phyloP scores from a whole-genome alignment of 1,140 invertebrate genomes.

The Zaprionus nigranus region DNA sequence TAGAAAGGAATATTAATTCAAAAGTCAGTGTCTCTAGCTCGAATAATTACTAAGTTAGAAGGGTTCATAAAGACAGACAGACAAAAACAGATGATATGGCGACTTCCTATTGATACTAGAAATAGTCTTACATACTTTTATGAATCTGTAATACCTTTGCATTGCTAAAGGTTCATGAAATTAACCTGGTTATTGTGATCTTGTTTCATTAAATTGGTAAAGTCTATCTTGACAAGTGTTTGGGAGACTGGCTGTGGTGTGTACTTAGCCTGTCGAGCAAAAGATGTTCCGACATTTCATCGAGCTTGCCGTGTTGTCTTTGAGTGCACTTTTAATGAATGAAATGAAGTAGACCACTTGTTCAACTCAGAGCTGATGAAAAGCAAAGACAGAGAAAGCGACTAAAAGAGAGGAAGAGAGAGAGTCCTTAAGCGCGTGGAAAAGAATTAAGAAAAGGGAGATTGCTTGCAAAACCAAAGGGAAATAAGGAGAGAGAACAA shows the following conservation, averaged over 20 bases:
- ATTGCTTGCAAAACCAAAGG: too few species aligned
- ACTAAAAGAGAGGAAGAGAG: not conserved
- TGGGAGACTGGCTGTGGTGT: not conserved
- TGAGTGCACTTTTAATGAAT: conserved; percentile 62
- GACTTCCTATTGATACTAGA: too few species aligned
- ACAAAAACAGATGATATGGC: too few species aligned
- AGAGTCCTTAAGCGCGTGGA: conserved; percentile 12
- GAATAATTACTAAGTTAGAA: not conserved
- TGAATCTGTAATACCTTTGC: too few species aligned
- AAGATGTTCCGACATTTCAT: conserved; percentile 50
- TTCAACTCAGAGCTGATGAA: conserved; percentile 19
- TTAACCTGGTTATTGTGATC: too few species aligned
- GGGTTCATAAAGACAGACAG: not conserved
- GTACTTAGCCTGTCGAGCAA: conserved; percentile 15
- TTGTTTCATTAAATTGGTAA: not conserved
- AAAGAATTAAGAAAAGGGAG: not conserved
- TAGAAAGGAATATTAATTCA: too few species aligned
- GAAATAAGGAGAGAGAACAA: too few species aligned
- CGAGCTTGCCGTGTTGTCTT: conserved; percentile 30
- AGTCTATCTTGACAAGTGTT: not conserved
- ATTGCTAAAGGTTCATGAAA: too few species aligned
- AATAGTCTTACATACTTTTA: too few species aligned
- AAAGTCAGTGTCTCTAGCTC: too few species aligned
- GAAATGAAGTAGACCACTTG: conserved; percentile 69
- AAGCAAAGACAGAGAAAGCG: not conserved